Percentiles rank a stretch among this genome's conserved stretches.
Evolutionary conservation across 2,113 vertebrate genomes (phyloP).

Genomic region (Rousettus leschenaultii): DNA sequence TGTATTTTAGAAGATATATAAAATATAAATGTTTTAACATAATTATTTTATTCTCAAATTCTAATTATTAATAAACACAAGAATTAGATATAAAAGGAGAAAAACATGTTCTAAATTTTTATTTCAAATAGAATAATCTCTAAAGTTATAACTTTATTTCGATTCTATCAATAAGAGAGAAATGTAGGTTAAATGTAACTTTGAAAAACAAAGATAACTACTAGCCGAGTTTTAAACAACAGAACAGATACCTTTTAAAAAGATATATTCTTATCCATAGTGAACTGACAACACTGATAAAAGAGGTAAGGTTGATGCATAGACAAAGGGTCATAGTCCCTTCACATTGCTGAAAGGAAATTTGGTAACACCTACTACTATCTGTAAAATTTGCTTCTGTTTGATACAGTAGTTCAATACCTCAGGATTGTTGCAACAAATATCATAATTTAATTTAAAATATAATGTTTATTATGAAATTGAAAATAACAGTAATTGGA

Average conservation of each 20-base stretch:
- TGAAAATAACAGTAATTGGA: neutral
- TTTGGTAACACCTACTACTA: neutral
- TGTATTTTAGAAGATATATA: neutral
- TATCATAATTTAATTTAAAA: neutral
- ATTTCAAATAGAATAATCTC: neutral
- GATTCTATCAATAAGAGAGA: neutral
- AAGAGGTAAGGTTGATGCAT: neutral
- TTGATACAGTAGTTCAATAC: neutral
- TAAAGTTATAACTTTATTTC: neutral
- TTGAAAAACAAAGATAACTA: neutral
- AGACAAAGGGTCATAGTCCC: neutral
- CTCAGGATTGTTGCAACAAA: neutral
- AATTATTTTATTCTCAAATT: neutral
- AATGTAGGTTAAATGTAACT: neutral
- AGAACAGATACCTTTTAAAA: neutral
- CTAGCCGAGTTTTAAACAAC: neutral
- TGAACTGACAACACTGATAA: neutral
- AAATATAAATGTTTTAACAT: neutral
- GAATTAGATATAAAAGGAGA: neutral
- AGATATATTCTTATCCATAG: neutral
- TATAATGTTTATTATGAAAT: neutral
- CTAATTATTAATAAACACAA: neutral
- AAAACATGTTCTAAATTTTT: neutral
- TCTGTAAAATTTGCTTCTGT: neutral
- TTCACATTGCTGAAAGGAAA: neutral